Percentiles rank a stretch among this genome's conserved stretches.
Conservation (phyloP, 2,888 invertebrate genomes). For the Papilio elwesi region DNA sequence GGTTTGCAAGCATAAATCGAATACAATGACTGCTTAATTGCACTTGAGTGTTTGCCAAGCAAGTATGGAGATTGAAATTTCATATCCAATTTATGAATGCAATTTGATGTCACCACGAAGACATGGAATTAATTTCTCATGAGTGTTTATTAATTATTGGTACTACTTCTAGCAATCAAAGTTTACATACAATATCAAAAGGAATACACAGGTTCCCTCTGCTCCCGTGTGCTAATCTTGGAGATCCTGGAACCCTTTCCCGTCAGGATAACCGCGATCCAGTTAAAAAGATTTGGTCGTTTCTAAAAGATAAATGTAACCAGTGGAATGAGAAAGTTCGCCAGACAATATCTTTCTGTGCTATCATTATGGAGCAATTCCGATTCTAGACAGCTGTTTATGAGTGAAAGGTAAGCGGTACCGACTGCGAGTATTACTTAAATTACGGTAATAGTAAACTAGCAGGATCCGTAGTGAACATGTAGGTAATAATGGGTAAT, state of each 20-base stretch:
- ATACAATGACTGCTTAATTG: constrained; percentile 19
- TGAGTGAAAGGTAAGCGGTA: constrained; percentile 35
- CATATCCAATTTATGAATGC: constrained; percentile 29
- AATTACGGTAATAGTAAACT: constrained; percentile 21
- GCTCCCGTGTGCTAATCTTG: no score
- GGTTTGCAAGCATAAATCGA: constrained; percentile 8
- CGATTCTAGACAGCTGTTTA: constrained; percentile 22
- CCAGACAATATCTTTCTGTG: constrained; percentile 14
- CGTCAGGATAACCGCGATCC: not conserved
- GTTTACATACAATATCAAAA: not conserved
- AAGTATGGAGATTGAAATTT: constrained; percentile 28
- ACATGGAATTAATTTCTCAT: constrained; percentile 25
- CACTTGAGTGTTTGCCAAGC: constrained; percentile 26
- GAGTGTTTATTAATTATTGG: constrained; percentile 19
- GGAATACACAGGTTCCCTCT: no score
- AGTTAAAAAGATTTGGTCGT: not conserved
- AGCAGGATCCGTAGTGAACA: not conserved
- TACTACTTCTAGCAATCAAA: not conserved
- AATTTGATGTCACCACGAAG: constrained; percentile 11
- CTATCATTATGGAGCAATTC: constrained; percentile 19
- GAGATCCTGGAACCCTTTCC: no score
- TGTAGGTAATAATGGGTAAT: constrained; percentile 12
- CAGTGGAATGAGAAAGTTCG: constrained; percentile 8
- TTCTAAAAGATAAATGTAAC: not conserved
- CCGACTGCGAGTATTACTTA: constrained; percentile 15